A percentile compares a stretch with the other conserved stretches of the same genome.
Conservation (phyloP, 2,797 vertebrate genomes). For the Trachurus trachurus region DNA sequence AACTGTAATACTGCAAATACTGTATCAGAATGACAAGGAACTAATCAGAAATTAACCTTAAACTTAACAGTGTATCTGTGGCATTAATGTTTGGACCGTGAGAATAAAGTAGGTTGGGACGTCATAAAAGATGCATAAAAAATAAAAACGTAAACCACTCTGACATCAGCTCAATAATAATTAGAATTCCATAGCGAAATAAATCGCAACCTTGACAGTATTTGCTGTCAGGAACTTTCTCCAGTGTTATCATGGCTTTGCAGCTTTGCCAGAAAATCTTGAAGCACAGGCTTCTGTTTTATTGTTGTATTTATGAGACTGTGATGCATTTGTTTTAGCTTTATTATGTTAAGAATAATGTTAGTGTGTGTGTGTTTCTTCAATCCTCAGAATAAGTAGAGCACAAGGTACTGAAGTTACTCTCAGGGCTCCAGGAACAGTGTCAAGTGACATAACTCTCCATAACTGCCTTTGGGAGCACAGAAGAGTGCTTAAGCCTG, state of each 20-base stretch:
- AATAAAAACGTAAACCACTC: neutral
- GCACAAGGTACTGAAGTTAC: conserved; percentile 47
- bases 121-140: neutral
- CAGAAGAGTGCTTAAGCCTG: conserved; percentile 48
- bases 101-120: neutral
- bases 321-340: conserved; percentile 61
- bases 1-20: conserved; percentile 36
- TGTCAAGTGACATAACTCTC: conserved; percentile 46
- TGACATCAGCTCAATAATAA: conserved; percentile 10
- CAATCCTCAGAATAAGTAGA: conserved; percentile 28
- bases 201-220: neutral
- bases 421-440: conserved; percentile 60
- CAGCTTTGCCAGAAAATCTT: conserved; percentile 35
- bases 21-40: conserved; percentile 10
- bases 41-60: conserved; percentile 30
- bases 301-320: conserved; percentile 61
- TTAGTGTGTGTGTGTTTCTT: conserved; percentile 20
- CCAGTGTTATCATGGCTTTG: conserved; percentile 46
- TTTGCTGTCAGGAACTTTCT: conserved; percentile 17
- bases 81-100: neutral
- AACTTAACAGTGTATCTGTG: conserved; percentile 4
- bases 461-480: conserved; percentile 54
- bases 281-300: conserved; percentile 24
- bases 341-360: conserved; percentile 25
- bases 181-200: conserved; percentile 20